phyloP scores from a whole-genome alignment of 2,113 vertebrate species.

The Halcyon malimbica region DNA sequence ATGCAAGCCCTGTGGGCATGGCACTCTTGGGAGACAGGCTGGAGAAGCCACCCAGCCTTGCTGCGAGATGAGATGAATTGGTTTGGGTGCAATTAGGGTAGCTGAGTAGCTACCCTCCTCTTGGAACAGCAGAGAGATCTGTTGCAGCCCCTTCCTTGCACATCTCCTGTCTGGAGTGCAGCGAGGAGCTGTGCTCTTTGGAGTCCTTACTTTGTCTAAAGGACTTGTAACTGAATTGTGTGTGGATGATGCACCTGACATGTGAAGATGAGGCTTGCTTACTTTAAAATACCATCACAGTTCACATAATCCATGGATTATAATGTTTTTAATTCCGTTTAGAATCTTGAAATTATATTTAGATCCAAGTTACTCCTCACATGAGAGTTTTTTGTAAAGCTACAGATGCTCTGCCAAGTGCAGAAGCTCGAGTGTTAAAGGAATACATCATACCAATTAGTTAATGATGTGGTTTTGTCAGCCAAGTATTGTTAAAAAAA shows the following conservation, averaged over 20 bases:
- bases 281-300: not conserved
- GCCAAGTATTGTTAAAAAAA: slow-evolving; percentile 21
- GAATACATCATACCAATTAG: slow-evolving; percentile 45
- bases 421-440: not conserved
- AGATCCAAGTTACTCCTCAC: not conserved
- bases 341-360: not conserved
- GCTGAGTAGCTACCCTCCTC: not conserved
- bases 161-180: not conserved
- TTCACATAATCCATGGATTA: not conserved
- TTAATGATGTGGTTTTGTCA: slow-evolving; percentile 14
- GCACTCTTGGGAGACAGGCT: not conserved
- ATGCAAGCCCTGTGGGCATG: not conserved
- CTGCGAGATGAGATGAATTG: not conserved
- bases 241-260: not conserved
- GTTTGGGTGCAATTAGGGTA: not conserved
- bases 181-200: not conserved
- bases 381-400: not conserved
- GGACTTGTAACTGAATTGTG: not conserved
- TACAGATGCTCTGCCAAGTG: not conserved
- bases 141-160: not conserved
- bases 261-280: not conserved
- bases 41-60: rapidly evolving
- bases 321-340: not conserved
- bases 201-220: not conserved
- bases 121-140: not conserved